These are phyloP conservation scores for Scytalopus superciliaris DNA, from an alignment of 2,113 vertebrate species.

Conservation along the genomic window DNA sequence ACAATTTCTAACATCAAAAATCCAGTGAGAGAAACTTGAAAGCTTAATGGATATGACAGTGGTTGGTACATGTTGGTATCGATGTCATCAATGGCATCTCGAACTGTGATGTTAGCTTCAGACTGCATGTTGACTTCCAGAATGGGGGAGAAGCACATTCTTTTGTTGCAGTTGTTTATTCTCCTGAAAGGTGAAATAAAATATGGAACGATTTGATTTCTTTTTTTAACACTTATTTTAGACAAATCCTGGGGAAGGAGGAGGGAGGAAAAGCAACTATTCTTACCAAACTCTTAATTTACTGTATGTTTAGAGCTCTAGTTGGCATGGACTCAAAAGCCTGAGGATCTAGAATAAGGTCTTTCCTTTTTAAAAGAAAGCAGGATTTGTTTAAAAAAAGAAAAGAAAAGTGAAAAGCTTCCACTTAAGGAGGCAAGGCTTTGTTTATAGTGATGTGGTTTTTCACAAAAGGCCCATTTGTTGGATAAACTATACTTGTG, in stretches of 20 bases:
- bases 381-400: constrained; percentile 4
- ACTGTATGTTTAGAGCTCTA: constrained; percentile 13
- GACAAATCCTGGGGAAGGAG: neutral
- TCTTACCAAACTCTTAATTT: neutral
- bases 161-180: constrained; percentile 81
- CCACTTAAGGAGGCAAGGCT: constrained; percentile 10
- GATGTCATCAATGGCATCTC: constrained; percentile 88
- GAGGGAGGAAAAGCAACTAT: neutral
- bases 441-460: constrained; percentile 30
- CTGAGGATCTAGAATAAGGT: neutral
- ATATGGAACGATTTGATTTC: constrained; percentile 61
- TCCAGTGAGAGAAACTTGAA: constrained; percentile 94
- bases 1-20: constrained; percentile 98
- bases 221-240: constrained; percentile 4
- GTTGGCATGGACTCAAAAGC: constrained; percentile 23
- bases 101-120: constrained; percentile 93
- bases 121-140: constrained; percentile 92
- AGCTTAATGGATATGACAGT: constrained; percentile 89
- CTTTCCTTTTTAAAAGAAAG: constrained; percentile 11
- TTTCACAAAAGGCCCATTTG: constrained; percentile 38
- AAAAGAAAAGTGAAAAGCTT: constrained; percentile 25
- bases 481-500: constrained; percentile 15
- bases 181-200: constrained; percentile 78
- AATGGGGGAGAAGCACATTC: constrained; percentile 90
- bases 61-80: constrained; percentile 87